Conservation (phyloP, 2,113 vertebrate genomes). For the Zosterops lateralis region DNA sequence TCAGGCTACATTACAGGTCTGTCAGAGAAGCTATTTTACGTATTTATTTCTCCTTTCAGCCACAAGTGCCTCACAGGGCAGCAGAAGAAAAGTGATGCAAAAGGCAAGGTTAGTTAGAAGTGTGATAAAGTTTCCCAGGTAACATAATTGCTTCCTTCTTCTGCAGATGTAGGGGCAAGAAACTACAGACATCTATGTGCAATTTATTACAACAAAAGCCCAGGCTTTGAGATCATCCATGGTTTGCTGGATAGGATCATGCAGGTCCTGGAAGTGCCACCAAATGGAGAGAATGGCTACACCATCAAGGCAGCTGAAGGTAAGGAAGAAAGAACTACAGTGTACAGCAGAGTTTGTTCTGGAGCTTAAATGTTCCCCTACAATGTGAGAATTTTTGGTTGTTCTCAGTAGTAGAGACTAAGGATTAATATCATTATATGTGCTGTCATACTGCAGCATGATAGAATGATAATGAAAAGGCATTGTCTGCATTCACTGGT, state of each 20-base stretch:
- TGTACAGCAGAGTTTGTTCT: neutral
- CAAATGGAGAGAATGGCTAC: slow-evolving; percentile 81
- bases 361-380: neutral
- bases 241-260: slow-evolving; percentile 95
- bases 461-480: neutral
- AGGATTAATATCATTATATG: neutral
- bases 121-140: neutral
- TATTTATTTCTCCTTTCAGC: neutral
- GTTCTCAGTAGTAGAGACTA: neutral
- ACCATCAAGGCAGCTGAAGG: slow-evolving; percentile 89
- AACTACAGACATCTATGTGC: slow-evolving; percentile 91
- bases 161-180: slow-evolving; percentile 89
- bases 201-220: slow-evolving; percentile 91
- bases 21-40: neutral
- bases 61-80: neutral
- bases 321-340: slow-evolving; percentile 58
- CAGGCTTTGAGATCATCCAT: slow-evolving; percentile 96
- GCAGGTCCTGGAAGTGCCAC: slow-evolving; percentile 87
- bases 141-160: neutral
- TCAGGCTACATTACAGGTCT: neutral
- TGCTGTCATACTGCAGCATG: neutral
- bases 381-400: neutral
- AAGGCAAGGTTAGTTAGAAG: neutral
- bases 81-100: neutral
- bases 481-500: neutral